Percentiles rank a stretch among this genome's conserved stretches.
These are phyloP conservation scores for Pseudomugil tenellus DNA, from an alignment of 2,797 vertebrate species.

Conservation along the genomic window DNA sequence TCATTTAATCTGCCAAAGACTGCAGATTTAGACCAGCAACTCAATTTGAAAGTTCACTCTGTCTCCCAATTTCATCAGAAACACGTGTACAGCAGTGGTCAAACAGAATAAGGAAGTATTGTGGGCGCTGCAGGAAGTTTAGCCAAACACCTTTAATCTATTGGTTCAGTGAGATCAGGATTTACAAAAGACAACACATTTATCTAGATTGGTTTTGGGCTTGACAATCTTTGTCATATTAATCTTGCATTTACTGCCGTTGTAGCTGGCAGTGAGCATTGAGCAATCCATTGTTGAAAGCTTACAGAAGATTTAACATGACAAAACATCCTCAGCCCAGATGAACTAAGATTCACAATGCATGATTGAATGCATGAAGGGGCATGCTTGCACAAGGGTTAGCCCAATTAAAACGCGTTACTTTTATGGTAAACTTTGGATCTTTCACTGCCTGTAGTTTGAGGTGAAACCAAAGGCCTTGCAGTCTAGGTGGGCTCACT, in stretches of 20 bases:
- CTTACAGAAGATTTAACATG: conserved; percentile 59
- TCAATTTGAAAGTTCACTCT: conserved; percentile 26
- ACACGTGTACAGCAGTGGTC: conserved; percentile 26
- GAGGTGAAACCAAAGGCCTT: conserved; percentile 61
- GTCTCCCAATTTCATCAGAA: conserved; percentile 34
- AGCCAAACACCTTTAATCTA: conserved; percentile 15
- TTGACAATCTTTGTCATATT: conserved; percentile 43
- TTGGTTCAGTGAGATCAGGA: conserved; percentile 39
- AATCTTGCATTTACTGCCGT: conserved; percentile 63
- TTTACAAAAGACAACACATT: conserved; percentile 58
- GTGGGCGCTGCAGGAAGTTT: conserved; percentile 42
- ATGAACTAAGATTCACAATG: conserved; percentile 35
- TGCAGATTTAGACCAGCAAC: conserved; percentile 4
- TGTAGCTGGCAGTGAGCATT: conserved; percentile 46
- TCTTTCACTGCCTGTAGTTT: conserved; percentile 50
- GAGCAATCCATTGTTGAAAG: conserved; percentile 62
- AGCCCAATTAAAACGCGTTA: conserved; percentile 32
- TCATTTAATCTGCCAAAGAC: conserved; percentile 11
- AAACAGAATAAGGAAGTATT: conserved; percentile 58
- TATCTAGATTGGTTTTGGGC: conserved; percentile 50
- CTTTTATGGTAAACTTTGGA: conserved; percentile 44
- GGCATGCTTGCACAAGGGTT: conserved; percentile 33
- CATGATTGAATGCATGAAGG: conserved; percentile 31
- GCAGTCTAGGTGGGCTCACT: conserved; percentile 67
- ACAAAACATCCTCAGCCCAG: conserved; percentile 55